Base-by-base conservation (phyloP, 2,113 vertebrate species). In the Laticauda colubrina region DNA sequence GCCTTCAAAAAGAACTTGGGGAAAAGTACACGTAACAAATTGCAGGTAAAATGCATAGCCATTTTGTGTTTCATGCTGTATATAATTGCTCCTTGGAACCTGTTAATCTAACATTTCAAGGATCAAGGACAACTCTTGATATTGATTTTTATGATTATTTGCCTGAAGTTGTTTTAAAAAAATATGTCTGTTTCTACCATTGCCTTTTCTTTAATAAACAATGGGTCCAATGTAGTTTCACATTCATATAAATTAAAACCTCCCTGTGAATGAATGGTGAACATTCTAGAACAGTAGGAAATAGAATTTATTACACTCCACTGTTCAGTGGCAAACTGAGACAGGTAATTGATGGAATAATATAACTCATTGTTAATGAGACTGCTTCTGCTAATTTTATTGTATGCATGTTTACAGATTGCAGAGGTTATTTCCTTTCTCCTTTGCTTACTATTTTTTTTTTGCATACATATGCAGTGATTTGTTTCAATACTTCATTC, bases 241-340 rank as follows among this genome's bases (percentile, higher is more conserved):
- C 43, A 93, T 93, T 85, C 95, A 90, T 95, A 45, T 91, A 97
- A 96, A 97, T 94, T 94, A 94, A 97, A 97, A 94, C 93, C 86
- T 91, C 93, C 91, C 93, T 55, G 92, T 61, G 97, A 97, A 96
- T 26, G 91, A 95, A 96, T 92, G 93, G 89, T 56, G 95, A 95
- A 96, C 89, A 94, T 91, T 91, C 91, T 96, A 95, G 96, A 97
- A 95, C 94, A 96, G 95, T 92, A 96, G 95, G 96, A 95, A 96
- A 93, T 57, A 91, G 93, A 96, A 97, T 96, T 96, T 95, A 96
- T 97, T 95, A 96, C 86, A 97, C 69, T 21, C 21, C 10, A 0
- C 89, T 95, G 86, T 93, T 93, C 93, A 92, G 14, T 88, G 64
- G 92, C 95, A 94, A 9, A 75, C 26, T 61, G 92, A 95, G 92